phyloP scores from a whole-genome alignment of 2,113 vertebrate species.

The Neodon shergylaensis region DNA sequence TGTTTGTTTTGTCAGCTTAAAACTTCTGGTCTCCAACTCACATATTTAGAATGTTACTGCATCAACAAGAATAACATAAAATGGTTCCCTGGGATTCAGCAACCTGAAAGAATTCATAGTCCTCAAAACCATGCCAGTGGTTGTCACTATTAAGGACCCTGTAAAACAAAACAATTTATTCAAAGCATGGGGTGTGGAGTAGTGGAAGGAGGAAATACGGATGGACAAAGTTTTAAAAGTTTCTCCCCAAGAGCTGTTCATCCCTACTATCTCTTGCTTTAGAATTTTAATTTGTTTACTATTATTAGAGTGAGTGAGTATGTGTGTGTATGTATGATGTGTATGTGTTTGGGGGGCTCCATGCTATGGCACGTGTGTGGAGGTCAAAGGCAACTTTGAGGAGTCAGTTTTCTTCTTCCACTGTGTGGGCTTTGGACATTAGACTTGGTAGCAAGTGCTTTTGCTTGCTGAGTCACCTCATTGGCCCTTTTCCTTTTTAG shows the following conservation, averaged over 20 bases:
- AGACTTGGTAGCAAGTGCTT: neutral
- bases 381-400: neutral
- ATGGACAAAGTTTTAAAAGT: neutral
- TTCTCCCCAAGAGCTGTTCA: conserved; percentile 21
- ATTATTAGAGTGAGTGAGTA: neutral
- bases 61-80: conserved; percentile 36
- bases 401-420: neutral
- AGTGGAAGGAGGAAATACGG: conserved; percentile 26
- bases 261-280: neutral
- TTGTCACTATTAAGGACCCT: conserved; percentile 25
- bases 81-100: conserved; percentile 41
- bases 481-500: neutral
- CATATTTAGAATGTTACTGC: neutral
- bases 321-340: neutral
- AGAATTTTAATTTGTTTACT: neutral
- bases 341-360: neutral
- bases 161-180: conserved; percentile 47
- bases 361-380: neutral
- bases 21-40: conserved; percentile 14
- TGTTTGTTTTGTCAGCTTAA: conserved; percentile 41
- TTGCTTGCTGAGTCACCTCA: neutral
- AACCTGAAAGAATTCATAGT: conserved; percentile 33
- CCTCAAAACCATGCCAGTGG: conserved; percentile 13
- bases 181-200: neutral
- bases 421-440: neutral